phyloP scores from a whole-genome alignment of 92 coral and sea anemone genomes.

The Phenganax stokvisi region DNA sequence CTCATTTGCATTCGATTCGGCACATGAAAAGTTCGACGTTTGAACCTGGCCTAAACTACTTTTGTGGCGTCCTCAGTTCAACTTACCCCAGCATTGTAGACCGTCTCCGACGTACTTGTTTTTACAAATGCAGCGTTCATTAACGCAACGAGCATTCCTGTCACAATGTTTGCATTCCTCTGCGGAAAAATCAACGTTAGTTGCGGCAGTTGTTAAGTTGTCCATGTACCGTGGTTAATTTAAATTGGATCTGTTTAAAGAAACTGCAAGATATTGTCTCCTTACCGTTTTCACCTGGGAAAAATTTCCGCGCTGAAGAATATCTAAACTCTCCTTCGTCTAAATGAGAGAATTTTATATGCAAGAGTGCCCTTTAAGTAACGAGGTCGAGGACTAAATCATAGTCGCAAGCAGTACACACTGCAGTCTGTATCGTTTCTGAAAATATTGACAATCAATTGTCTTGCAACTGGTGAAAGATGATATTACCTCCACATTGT shows the following conservation, averaged over 20 bases:
- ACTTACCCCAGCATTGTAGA: slow-evolving; percentile 38
- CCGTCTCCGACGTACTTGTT: slow-evolving; percentile 91
- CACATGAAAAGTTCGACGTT: no score
- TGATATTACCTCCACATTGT: slow-evolving; percentile 86
- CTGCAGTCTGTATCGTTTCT: not conserved
- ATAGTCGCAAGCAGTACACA: no score
- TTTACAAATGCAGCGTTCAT: slow-evolving; percentile 88
- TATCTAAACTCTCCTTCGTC: slow-evolving; percentile 81
- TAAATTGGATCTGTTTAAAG: not conserved
- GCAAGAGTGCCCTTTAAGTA: no score
- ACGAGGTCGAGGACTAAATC: no score
- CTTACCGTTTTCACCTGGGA: slow-evolving; percentile 91
- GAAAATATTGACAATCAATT: not conserved
- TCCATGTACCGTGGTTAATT: not conserved
- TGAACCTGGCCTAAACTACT: not conserved
- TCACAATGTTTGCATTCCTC: slow-evolving; percentile 95
- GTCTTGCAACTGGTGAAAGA: not conserved
- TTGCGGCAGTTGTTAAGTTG: not conserved
- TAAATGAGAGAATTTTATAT: slow-evolving; percentile 28
- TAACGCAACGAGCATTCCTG: slow-evolving; percentile 84
- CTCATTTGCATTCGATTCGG: no score
- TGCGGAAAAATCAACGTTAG: slow-evolving; percentile 28
- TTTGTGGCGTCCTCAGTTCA: not conserved
- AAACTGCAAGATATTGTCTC: not conserved
- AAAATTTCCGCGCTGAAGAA: slow-evolving; percentile 94